Conservation (phyloP, 2,797 vertebrate species). For the Lophius americanus region DNA sequence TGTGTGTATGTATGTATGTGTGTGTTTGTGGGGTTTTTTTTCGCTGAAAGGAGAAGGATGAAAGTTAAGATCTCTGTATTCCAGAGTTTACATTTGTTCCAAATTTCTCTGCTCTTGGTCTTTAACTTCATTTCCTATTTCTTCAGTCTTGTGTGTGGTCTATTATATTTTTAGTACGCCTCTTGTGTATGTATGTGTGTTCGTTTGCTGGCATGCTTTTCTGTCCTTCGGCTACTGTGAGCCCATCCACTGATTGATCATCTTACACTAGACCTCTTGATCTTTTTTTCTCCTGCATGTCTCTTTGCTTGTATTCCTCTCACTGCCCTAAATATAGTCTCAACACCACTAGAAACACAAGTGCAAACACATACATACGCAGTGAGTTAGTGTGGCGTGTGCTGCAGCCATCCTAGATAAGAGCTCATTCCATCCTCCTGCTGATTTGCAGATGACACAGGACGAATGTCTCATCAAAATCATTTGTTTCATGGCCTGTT, state of each 20-base stretch:
- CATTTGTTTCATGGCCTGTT: slow-evolving; percentile 63
- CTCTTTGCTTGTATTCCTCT: slow-evolving; percentile 64
- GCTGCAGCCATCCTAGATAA: slow-evolving; percentile 45
- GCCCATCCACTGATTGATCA: slow-evolving; percentile 78
- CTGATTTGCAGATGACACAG: slow-evolving; percentile 29
- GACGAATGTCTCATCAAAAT: slow-evolving; percentile 63
- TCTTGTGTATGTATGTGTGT: slow-evolving; percentile 22
- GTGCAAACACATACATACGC: slow-evolving; percentile 41
- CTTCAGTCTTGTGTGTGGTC: slow-evolving; percentile 20
- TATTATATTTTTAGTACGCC: slow-evolving; percentile 19
- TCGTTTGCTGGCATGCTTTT: slow-evolving; percentile 46
- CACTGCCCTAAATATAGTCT: slow-evolving; percentile 79
- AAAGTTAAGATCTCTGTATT: slow-evolving; percentile 29
- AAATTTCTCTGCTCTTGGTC: slow-evolving; percentile 4
- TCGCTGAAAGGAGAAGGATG: slow-evolving; percentile 14
- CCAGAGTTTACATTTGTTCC: slow-evolving; percentile 35
- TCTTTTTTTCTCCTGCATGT: slow-evolving; percentile 57
- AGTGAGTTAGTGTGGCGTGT: slow-evolving; percentile 52
- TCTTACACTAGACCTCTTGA: slow-evolving; percentile 76
- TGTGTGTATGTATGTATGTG: slow-evolving; percentile 17
- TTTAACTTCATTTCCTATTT: slow-evolving; percentile 46
- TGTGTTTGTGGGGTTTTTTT: too few species aligned
- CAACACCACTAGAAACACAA: slow-evolving; percentile 18
- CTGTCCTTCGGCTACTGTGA: slow-evolving; percentile 66
- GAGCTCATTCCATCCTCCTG: slow-evolving; percentile 41